Conservation (phyloP, 2,888 invertebrate genomes). For the Masnerella sp. region DNA sequence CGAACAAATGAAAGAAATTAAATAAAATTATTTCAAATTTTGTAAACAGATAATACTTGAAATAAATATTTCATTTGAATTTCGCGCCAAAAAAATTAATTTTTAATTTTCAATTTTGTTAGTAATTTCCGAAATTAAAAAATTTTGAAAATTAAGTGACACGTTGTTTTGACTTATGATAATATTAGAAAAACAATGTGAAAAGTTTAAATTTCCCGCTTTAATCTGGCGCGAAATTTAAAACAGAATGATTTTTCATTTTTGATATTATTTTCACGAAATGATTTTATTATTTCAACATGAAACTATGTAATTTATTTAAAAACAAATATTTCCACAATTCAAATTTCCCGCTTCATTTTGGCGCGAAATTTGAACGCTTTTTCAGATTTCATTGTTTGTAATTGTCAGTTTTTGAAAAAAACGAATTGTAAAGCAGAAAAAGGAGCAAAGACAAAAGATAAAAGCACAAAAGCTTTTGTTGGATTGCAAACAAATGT, state of each 20-base stretch:
- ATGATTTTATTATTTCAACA: background rate
- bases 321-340: background rate
- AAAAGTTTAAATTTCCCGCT: too few relatives aligned
- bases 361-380: background rate
- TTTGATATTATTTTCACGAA: background rate
- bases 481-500: background rate
- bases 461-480: background rate
- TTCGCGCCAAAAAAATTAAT: background rate
- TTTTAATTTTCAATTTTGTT: background rate
- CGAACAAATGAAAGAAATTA: too few relatives aligned
- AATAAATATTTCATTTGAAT: background rate
- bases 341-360: background rate
- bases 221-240: background rate
- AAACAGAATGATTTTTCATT: background rate
- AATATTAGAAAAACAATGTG: too few relatives aligned
- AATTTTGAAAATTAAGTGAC: background rate
- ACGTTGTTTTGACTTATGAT: too few relatives aligned
- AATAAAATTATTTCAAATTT: background rate
- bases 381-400: background rate
- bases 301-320: background rate
- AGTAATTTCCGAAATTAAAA: background rate
- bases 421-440: too few relatives aligned
- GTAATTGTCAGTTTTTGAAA: background rate
- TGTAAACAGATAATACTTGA: too few relatives aligned
- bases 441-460: too few relatives aligned